Conservation (phyloP, 2,797 vertebrate species). For the Oceanodroma leucorhoa region DNA sequence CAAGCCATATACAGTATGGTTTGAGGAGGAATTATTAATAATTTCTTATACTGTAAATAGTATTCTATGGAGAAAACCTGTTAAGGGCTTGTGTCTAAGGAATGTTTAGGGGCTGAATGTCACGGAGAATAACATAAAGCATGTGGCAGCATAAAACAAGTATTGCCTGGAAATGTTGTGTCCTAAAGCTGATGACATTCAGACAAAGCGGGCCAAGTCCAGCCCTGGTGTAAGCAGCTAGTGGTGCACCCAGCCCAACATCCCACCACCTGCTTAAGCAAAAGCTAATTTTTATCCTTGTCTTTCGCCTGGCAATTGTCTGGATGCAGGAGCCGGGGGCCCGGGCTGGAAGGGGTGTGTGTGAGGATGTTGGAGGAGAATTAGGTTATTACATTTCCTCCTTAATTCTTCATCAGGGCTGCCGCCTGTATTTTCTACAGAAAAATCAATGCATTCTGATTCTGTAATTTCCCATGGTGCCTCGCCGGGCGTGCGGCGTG, state of each 20-base stretch:
- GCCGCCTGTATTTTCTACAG: constrained; percentile 73
- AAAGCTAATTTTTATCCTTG: neutral
- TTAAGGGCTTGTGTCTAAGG: constrained; percentile 15
- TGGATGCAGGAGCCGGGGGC: neutral
- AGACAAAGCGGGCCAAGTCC: neutral
- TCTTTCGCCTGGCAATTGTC: neutral
- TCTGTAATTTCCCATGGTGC: constrained; percentile 94
- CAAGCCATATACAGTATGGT: neutral
- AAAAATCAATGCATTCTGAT: constrained; percentile 93
- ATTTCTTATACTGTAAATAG: constrained; percentile 45
- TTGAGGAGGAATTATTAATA: constrained; percentile 61
- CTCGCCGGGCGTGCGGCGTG: constrained; percentile 74
- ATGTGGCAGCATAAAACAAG: neutral
- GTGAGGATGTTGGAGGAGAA: constrained; percentile 64
- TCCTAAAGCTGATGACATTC: neutral
- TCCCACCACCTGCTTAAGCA: neutral
- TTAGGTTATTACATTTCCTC: constrained; percentile 78
- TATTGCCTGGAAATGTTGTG: neutral
- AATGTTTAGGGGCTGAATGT: constrained; percentile 33
- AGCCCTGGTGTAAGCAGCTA: neutral
- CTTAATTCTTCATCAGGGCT: constrained; percentile 82
- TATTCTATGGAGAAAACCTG: constrained; percentile 54
- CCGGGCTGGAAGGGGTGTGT: neutral
- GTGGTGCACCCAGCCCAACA: neutral
- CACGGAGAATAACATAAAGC: neutral